Percentiles rank a stretch among this genome's conserved stretches.
Conservation (phyloP, 2,888 invertebrate species). For the Hypsopygia costalis region DNA sequence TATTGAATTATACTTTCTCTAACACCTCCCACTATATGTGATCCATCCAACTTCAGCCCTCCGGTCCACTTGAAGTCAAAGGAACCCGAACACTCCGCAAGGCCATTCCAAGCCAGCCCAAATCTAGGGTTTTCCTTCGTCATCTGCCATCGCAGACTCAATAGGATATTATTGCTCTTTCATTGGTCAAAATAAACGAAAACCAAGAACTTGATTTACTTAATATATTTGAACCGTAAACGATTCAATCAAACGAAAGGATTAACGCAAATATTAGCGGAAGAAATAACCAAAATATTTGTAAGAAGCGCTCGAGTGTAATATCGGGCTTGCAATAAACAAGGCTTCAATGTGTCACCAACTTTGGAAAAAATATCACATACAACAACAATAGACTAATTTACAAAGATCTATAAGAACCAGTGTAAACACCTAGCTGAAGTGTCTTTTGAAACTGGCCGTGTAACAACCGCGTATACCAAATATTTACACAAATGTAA, state of each 20-base stretch:
- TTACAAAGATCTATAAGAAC: conserved; percentile 12
- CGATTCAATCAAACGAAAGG: conserved; percentile 10
- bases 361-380: conserved; percentile 33
- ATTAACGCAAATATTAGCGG: conserved; percentile 17
- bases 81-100: too few species aligned
- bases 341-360: conserved; percentile 25
- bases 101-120: too few species aligned
- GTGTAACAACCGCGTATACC: conserved; percentile 26
- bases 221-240: conserved; percentile 2
- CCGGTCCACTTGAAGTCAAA: too few species aligned
- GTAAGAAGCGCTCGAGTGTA: conserved; percentile 17
- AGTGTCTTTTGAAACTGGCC: conserved; percentile 22
- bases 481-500: conserved; percentile 46
- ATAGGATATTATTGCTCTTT: too few species aligned
- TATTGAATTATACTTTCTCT: too few species aligned
- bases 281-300: conserved; percentile 18
- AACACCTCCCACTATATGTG: too few species aligned
- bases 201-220: background rate
- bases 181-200: too few species aligned
- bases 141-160: too few species aligned
- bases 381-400: conserved; percentile 16
- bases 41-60: too few species aligned
- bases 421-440: background rate
- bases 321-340: conserved; percentile 30
- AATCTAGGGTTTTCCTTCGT: too few species aligned